Base-by-base conservation (phyloP, 2,797 vertebrate genomes). In the Schizothorax lantsangensis region DNA sequence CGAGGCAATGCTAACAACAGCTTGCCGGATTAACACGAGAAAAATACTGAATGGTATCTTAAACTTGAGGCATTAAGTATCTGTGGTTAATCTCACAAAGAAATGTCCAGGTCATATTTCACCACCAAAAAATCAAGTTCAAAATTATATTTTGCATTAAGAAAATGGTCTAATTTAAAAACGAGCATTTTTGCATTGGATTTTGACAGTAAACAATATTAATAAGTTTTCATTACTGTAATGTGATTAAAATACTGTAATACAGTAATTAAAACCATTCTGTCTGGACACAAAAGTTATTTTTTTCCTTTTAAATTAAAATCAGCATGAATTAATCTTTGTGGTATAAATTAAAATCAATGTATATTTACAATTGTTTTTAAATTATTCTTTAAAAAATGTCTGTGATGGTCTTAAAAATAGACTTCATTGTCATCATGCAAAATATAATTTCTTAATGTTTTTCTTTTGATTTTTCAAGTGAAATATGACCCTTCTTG, bases 31-130 rank as follows among this genome's bases (percentile, higher is more conserved):
- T 86, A 92, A 89, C 87, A 81, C 86, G 85, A 86, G 77, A 71
- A 90, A 92, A 95, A 96, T 94, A 96, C 95, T 95, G 94, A 95
- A 93, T 91, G 94, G 94, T 93, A 89, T 92, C 93, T 93, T 9
- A 95, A 93, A 93, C 91, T 93, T 94, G 94, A 95, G 94, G 94
- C 94, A 92, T 93, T 86, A 85, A 84, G 93, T 93, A 94, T 95
- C 93, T 93, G 12, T 93, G 93, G 84, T 87, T 85, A 89, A 84
- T 75, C 71, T 75, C 87, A 72, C 49, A 71, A 81, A 88, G 74
- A 81, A 74, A 66, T 74, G 43, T 38, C 66, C 19, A 40, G 26
- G 66, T 80, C 68, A 72, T 43, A 62, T 73, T 80, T 74, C 33
- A 74, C 78, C 23, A 52, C 69, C 8, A 11, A 11, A 62, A 84